Percentiles rank a stretch among this genome's conserved stretches.
Evolutionary conservation across 2,888 invertebrate species (phyloP).

Genomic region (Peribatodes rhomboidaria): DNA sequence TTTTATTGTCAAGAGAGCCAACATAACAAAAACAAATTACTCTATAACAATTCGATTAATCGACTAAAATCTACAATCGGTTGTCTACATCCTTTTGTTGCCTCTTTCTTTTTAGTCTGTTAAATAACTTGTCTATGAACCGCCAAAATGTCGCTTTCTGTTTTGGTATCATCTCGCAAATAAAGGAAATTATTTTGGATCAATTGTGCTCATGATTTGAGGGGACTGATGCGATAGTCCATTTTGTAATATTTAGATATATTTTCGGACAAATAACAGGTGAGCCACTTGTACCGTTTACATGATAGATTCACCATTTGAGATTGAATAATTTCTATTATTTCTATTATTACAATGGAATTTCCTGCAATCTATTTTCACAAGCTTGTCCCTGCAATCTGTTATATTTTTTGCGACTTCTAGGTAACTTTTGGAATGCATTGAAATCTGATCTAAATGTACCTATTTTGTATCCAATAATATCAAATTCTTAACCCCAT

Average conservation of each 20-base stretch:
- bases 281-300: slow-evolving; percentile 44
- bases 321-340: slow-evolving; percentile 34
- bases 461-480: background rate
- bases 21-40: background rate
- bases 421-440: background rate
- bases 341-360: slow-evolving; percentile 38
- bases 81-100: background rate
- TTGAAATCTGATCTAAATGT: background rate
- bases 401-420: background rate
- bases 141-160: slow-evolving; percentile 83
- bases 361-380: slow-evolving; percentile 30
- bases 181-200: slow-evolving; percentile 73
- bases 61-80: background rate
- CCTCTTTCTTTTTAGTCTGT: slow-evolving; percentile 12
- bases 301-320: slow-evolving; percentile 13
- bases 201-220: slow-evolving; percentile 66
- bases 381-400: slow-evolving; percentile 10
- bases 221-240: slow-evolving; percentile 52
- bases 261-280: slow-evolving; percentile 40
- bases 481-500: background rate
- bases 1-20: background rate
- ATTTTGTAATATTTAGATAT: slow-evolving; percentile 31
- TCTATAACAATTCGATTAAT: slow-evolving; percentile 5
- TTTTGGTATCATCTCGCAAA: slow-evolving; percentile 78
- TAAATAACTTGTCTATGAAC: slow-evolving; percentile 60